These are phyloP conservation scores for Batillaria attramentaria DNA, from an alignment of 1,140 invertebrate species.

Conservation along the genomic window DNA sequence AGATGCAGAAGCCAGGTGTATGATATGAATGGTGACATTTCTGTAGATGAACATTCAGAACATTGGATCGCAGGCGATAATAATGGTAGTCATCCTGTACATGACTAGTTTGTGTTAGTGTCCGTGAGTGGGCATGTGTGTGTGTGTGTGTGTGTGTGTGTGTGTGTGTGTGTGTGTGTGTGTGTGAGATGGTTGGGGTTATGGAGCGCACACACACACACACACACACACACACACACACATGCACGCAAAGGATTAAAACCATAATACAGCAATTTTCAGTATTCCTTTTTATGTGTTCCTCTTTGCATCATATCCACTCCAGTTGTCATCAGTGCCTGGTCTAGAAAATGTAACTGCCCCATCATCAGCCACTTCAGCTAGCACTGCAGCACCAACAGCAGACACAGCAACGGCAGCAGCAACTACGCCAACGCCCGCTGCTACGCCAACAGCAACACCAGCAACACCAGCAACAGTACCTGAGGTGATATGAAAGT, in stretches of 20 bases:
- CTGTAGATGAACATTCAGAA: too few relatives aligned
- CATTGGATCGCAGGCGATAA: too few relatives aligned
- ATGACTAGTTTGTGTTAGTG: too few relatives aligned
- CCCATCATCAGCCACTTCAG: slow-evolving; percentile 38
- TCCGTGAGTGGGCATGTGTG: slow-evolving; percentile 7
- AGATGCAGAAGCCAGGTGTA: too few relatives aligned
- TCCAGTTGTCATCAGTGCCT: slow-evolving; percentile 83
- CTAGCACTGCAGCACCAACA: slow-evolving; percentile 36
- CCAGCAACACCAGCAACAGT: slow-evolving; percentile 12
- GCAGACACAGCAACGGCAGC: slow-evolving; percentile 27
- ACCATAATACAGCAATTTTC: too few relatives aligned
- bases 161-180: not conserved
- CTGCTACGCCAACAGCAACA: slow-evolving; percentile 32
- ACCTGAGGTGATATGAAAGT: too few relatives aligned
- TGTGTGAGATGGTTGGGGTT: not conserved
- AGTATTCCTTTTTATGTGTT: not conserved
- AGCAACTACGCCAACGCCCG: slow-evolving; percentile 30
- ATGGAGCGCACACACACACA: too few relatives aligned
- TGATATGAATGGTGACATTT: too few relatives aligned
- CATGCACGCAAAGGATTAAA: too few relatives aligned
- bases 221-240: too few relatives aligned
- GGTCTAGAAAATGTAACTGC: slow-evolving; percentile 74
- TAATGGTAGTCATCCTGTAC: too few relatives aligned
- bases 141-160: not conserved
- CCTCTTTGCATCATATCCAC: slow-evolving; percentile 36